Conservation (phyloP, 2,113 vertebrate genomes). For the Cyprinodon tularosa region DNA sequence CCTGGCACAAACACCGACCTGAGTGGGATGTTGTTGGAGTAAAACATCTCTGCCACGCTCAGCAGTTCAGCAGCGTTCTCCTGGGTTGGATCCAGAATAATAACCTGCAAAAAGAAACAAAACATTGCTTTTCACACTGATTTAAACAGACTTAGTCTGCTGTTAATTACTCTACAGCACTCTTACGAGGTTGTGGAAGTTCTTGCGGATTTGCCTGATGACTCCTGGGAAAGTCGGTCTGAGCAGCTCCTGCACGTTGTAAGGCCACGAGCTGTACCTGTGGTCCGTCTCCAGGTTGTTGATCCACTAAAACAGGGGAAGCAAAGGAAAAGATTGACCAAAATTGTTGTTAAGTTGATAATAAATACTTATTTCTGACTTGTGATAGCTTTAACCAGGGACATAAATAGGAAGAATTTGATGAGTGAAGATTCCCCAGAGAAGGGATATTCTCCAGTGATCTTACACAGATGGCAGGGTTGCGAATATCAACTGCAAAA, state of each 20-base stretch:
- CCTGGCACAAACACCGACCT: conserved; percentile 73
- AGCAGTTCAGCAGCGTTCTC: conserved; percentile 88
- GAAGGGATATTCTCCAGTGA: neutral
- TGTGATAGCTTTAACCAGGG: neutral
- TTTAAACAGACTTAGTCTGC: neutral
- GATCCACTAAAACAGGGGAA: conserved; percentile 86
- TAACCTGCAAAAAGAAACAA: conserved; percentile 80
- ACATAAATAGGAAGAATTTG: neutral
- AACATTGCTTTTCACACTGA: conserved; percentile 2
- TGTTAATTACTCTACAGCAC: neutral
- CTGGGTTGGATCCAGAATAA: conserved; percentile 90
- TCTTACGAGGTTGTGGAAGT: conserved; percentile 95
- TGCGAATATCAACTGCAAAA: conserved; percentile 96
- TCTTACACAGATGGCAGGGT: conserved; percentile 89
- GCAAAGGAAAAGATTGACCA: conserved; percentile 4
- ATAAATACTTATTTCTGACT: conserved; percentile 15
- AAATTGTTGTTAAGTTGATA: neutral
- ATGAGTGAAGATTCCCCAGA: neutral
- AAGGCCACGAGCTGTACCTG: conserved; percentile 91
- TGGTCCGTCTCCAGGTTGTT: conserved; percentile 94
- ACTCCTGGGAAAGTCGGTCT: conserved; percentile 97
- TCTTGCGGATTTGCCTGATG: conserved; percentile 96
- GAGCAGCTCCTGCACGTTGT: conserved; percentile 92
- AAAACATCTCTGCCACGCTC: conserved; percentile 96
- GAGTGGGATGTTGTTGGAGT: conserved; percentile 94